Evolutionary conservation across 2,888 invertebrate species (phyloP), one percentile per base, ranked within the genome.

Genomic region (Cerastoderma edule): DNA sequence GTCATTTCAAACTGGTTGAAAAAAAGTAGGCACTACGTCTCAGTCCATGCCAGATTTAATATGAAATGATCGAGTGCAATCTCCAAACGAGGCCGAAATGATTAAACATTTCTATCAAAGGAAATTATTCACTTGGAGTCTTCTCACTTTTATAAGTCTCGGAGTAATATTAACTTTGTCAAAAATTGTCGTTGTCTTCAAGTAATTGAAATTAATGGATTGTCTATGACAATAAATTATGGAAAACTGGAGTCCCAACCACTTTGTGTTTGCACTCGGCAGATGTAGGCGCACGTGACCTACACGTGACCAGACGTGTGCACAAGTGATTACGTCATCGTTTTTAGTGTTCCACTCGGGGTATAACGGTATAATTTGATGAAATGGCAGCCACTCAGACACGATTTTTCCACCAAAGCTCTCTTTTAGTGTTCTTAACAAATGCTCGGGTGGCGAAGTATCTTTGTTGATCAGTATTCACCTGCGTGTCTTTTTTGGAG

Each of bases 271-370:
- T 63, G 56, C 56, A 50, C 57, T 70, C 67, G 44, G 70, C 79
- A 79, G 79, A 79, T 79, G 79, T 75, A 75, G n/a, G 39, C 33
- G 57, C 79, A 75, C 79, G 79, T 73, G 79, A 30, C 22, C 5
- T 19, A 54, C 79, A 75, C 75, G 79, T 56, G 75, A 46, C 64
- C 32, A 39, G 54, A 67, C 79, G 57, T 73, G 53, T 54, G 75
- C 65, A 46, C 16, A 39, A 57, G 57, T 68, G 64, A 79, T 79
- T 79, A 72, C 79, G 73, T 70, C 79, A 79, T 79, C 63, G 60
- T 67, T 73, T 77, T 56, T 69, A 72, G 60, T 56, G 72, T 69
- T 77, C 65, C 32, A 32, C 27, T 66, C 65, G 39, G 63, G 69
- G 50, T 60, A 57, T 68, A 67, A 73, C 46, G 77, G 67, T 73